phyloP scores from a whole-genome alignment of 2,113 vertebrate species.

The Rhinoderma darwinii region DNA sequence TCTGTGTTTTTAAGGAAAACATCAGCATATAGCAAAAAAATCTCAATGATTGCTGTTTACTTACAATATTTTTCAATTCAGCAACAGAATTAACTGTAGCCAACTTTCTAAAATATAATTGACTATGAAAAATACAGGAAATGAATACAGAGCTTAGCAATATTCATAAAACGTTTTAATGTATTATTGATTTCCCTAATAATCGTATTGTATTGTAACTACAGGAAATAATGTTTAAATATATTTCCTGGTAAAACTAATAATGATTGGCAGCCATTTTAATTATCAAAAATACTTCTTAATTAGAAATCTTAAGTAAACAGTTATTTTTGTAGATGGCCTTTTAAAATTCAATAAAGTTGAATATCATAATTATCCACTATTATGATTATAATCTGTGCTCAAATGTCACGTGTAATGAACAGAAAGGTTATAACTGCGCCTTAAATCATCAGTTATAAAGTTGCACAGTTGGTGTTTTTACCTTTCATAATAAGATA shows the following conservation, averaged over 20 bases:
- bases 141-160: not conserved
- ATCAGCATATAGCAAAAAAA: no score
- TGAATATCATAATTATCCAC: conserved; percentile 40
- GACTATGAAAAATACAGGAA: not conserved
- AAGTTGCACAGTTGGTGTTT: not conserved
- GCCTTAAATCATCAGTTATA: not conserved
- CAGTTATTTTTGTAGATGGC: conserved; percentile 28
- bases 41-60: not conserved
- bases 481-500: not conserved
- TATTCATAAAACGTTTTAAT: not conserved
- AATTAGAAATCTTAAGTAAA: conserved; percentile 28
- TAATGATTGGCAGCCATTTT: not conserved
- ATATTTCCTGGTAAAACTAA: not conserved
- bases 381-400: conserved; percentile 43
- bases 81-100: not conserved
- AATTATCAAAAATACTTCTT: conserved; percentile 1
- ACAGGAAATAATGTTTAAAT: not conserved
- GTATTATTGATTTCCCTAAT: not conserved
- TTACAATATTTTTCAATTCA: not conserved
- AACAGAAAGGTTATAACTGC: conserved; percentile 22
- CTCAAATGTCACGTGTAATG: conserved; percentile 42
- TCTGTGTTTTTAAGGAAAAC: no score
- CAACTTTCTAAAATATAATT: not conserved
- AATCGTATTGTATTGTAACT: not conserved
- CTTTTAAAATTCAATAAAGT: conserved; percentile 51